Evolutionary conservation across 2,797 vertebrate species (phyloP), one percentile per base, ranked within the genome.

Genomic region (Microctenopoma lineatum): DNA sequence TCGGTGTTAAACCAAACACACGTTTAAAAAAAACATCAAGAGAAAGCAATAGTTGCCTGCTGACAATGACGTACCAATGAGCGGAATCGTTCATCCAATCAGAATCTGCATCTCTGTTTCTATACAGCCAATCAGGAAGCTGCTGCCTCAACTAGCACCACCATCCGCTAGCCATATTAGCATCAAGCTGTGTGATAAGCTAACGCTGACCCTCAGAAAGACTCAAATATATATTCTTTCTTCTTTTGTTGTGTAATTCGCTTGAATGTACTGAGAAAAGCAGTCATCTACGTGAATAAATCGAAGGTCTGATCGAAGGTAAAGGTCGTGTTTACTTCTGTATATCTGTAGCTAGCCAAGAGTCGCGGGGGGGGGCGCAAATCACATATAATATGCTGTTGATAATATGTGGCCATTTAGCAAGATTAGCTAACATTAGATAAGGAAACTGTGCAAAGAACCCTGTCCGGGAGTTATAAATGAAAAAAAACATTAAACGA

Each of bases 51-150:
- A 1, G 11, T 7, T 36, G 12, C 8, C 1, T 15, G 42, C 16
- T 38, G 4, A 34, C 27, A 34, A 16, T 6, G 7, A 75, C 75
- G 73, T 77, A 16, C 61, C 39, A 52, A 72, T 83, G 90, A 93
- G 92, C 91, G 87, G 92, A 45, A 74, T 80, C 29, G 71, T 1
- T 60, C 0, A 73, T 8, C 92, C 92, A 90, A 93, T 94, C 77
- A 84, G 2, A 84, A 71, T 11, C 5, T 45, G 9, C 0, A 36
- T 52, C 65, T 67, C 58, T 1, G 32, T 3, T 16, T 50, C 5
- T 39, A 21, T n/a, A 8, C 2, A 44, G 21, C 93, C 90, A 93
- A 94, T 93, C 79, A 85, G 47, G 42, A 55, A 39, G 11, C 8
- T 7, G 53, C 32, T 51, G 11, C 32, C 21, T 64, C 26, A 9